Conservation (phyloP, 2,888 invertebrate species). For the Drosophila imparisetae region DNA sequence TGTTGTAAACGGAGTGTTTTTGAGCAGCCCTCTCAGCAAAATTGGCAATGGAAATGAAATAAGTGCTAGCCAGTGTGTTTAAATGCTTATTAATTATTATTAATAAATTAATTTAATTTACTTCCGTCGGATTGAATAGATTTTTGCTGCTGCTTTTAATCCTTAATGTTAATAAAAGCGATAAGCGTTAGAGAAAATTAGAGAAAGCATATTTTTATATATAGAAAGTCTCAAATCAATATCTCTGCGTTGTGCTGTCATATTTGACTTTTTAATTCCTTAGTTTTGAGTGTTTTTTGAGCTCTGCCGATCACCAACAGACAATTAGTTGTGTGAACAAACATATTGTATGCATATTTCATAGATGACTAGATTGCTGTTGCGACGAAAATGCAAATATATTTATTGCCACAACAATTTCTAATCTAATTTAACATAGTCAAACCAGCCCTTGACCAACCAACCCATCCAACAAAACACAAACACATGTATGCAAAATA, state of each 20-base stretch:
- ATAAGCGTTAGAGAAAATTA: background rate
- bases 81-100: background rate
- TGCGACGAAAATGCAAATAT: constrained; percentile 62
- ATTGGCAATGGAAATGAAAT: background rate
- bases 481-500: constrained; percentile 57
- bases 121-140: background rate
- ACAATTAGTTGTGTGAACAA: constrained; percentile 20
- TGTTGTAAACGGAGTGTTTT: constrained; percentile 17
- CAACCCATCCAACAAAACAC: background rate
- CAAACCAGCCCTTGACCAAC: constrained; percentile 1
- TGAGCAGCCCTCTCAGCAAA: constrained; percentile 8
- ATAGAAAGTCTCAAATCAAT: background rate
- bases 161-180: background rate
- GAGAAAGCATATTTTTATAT: background rate
- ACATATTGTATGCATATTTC: constrained; percentile 61
- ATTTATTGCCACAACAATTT: constrained; percentile 74
- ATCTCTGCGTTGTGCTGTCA: too few relatives aligned
- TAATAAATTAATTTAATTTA: background rate
- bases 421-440: constrained; percentile 70
- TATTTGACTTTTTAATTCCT: background rate
- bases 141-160: background rate
- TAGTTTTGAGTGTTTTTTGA: background rate
- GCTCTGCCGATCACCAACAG: background rate
- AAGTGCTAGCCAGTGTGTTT: background rate
- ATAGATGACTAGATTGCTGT: constrained; percentile 38